These are phyloP conservation scores for Caenorhabditis sp. DNA, from an alignment of 2,888 invertebrate species.

Conservation along the genomic window DNA sequence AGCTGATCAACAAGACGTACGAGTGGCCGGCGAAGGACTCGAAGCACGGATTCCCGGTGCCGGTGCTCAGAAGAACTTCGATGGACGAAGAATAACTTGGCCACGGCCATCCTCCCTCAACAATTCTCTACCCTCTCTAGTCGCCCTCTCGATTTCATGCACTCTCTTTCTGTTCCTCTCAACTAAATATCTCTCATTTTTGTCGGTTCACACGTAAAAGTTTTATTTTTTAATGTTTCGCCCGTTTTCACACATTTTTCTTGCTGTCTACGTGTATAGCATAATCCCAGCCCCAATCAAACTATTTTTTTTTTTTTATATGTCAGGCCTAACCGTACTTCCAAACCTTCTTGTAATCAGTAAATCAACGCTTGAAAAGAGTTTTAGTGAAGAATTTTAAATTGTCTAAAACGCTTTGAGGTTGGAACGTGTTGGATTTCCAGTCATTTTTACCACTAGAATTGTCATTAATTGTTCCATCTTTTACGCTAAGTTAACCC, in stretches of 20 bases:
- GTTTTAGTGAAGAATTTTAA: too few species aligned
- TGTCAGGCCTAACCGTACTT: neutral
- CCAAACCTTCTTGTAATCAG: neutral
- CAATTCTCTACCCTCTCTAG: slow-evolving; percentile 13
- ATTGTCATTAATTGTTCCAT: too few species aligned
- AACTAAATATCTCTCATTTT: too few species aligned
- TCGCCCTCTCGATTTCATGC: neutral
- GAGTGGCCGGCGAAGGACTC: slow-evolving; percentile 80
- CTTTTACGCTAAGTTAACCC: too few species aligned
- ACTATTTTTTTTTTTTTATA: neutral
- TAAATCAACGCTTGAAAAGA: too few species aligned
- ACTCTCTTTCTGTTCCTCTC: neutral
- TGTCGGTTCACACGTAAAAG: too few species aligned
- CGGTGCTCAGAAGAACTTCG: slow-evolving; percentile 72
- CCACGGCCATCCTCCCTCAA: neutral
- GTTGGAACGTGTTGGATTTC: too few species aligned
- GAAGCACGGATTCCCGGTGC: slow-evolving; percentile 77
- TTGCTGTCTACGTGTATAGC: slow-evolving; percentile 56
- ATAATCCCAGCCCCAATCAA: slow-evolving; percentile 28
- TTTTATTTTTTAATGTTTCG: too few species aligned
- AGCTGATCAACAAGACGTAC: slow-evolving; percentile 80
- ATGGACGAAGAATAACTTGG: slow-evolving; percentile 75
- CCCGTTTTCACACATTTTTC: slow-evolving; percentile 9
- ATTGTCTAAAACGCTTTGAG: too few species aligned
- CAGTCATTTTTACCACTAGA: too few species aligned